Evolutionary conservation across 2,888 invertebrate genomes (phyloP), one percentile per base, ranked within the genome.

Genomic region (Cenopis cana): DNA sequence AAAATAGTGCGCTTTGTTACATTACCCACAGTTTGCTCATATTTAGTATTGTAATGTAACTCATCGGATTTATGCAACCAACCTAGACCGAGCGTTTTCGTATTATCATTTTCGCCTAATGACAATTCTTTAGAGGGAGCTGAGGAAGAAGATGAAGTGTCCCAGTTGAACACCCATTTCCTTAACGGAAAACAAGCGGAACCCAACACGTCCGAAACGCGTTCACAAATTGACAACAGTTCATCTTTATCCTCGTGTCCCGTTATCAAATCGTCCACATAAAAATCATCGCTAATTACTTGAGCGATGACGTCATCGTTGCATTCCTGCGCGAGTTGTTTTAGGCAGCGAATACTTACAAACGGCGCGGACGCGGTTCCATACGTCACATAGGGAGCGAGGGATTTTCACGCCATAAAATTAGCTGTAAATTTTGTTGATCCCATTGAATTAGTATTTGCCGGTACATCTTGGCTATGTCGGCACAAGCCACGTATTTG

Each of bases 391-490:
- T 12, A 0, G 77, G 74, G 2, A 79, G 74, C 0, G 68, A 38
- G 0, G 76, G 65, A 56, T 76, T 74, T 1, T 80, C 76, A 0
- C 82, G 69, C 83, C 84, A 87, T 1, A 85, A 57, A 6, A 85
- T 82, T 46, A 79, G 60, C 69, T 85, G 85, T 5, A 81, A 73
- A 17, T 76, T 61, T 6, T 81, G 60, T 68, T 84, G 78, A 20
- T 78, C 74, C 0, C 68, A 50, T 12, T 78, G 62, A 24, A 84
- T 71, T 24, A 74, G 33, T 18, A 79, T 75, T 67, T 82, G 80
- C 0, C 84, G 54, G 66, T 76, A 85, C 81, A 84, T 82, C 75
- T n/a, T n/a, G n/a, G n/a, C n/a, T n/a, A n/a, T n/a, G n/a, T n/a
- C n/a, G n/a, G n/a, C n/a, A n/a, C n/a, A n/a, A n/a, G n/a, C n/a